A percentile compares a stretch with the other conserved stretches of the same genome.
Evolutionary conservation across 2,797 vertebrate genomes (phyloP).

Genomic region (Lateolabrax maculatus): DNA sequence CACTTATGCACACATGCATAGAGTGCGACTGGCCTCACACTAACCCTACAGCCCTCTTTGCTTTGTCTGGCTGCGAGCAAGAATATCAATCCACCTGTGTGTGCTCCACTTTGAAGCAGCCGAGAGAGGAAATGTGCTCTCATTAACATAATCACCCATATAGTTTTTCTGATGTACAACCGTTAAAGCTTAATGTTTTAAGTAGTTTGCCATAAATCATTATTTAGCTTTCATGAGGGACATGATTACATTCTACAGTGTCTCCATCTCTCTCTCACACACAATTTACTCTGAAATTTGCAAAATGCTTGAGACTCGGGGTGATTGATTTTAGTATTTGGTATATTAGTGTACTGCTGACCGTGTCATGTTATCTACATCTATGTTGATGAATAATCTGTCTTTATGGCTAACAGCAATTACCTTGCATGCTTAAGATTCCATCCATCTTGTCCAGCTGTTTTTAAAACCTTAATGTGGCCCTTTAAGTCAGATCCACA

Average conservation of each 20-base stretch:
- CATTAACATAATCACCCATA: slow-evolving; percentile 67
- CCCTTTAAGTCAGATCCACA: slow-evolving; percentile 64
- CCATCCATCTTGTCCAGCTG: slow-evolving; percentile 61
- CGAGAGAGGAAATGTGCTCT: slow-evolving; percentile 49
- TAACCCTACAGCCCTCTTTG: slow-evolving; percentile 44
- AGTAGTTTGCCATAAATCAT: slow-evolving; percentile 65
- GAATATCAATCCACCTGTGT: slow-evolving; percentile 69
- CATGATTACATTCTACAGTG: slow-evolving; percentile 24
- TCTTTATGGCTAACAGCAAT: slow-evolving; percentile 57
- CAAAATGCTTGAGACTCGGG: slow-evolving; percentile 25
- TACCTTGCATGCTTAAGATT: slow-evolving; percentile 62
- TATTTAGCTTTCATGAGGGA: slow-evolving; percentile 48
- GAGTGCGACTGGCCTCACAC: slow-evolving; percentile 22
- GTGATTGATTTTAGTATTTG: slow-evolving; percentile 63
- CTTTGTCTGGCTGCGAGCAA: slow-evolving; percentile 45
- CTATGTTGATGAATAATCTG: slow-evolving; percentile 64
- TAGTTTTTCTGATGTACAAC: slow-evolving; percentile 49
- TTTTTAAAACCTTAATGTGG: slow-evolving; percentile 66
- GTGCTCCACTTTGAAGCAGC: slow-evolving; percentile 53
- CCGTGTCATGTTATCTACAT: slow-evolving; percentile 63
- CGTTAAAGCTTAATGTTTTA: slow-evolving; percentile 63
- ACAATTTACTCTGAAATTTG: slow-evolving; percentile 36
- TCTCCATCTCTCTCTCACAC: slow-evolving; percentile 2
- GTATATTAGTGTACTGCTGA: slow-evolving; percentile 50
- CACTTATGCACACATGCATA: neutral